Base-by-base conservation (phyloP, 2,888 invertebrate species). In the Acanthosoma haemorrhoidale region DNA sequence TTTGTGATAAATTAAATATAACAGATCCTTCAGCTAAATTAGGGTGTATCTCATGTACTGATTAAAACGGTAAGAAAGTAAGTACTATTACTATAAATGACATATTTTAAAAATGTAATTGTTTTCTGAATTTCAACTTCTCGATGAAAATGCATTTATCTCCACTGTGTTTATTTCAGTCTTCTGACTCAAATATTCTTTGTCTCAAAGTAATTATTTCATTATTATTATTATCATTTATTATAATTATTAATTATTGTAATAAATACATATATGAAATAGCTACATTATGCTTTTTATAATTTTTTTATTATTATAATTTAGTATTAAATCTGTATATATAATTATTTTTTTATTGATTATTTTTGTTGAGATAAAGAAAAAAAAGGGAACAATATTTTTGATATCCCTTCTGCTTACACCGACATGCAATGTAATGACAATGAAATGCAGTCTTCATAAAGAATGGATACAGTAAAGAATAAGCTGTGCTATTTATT, bases 341-440 rank as follows among this genome's bases (percentile, higher is more conserved):
- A 68, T 31, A 68, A 32, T 59, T 29, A 36, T 68, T 36, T 68
- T 68, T 68, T 68, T 68, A 43, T 67, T 32, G 21, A 32, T n/a
- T 21, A 32, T 15, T 57, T 57, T 51, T 57, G 18, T 36, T 68
- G 18, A 57, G 25, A 51, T 15, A 34, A 21, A n/a, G 16, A 57
- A 38, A n/a, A 58, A 59, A 68, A 68, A 68, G 68, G 68, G 68
- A 68, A 36, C 68, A 68, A 68, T 31, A 68, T 57, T 29, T 68
- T 38, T 18, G 32, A 58, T 8, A 25, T 38, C 38, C 43, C 36
- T 68, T 68, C 32, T 68, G 59, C 59, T 38, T n/a, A n/a, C n/a
- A 58, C 32, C 59, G 58, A 34, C 31, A 59, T n/a, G 25, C 16
- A n/a, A 29, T 58, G 18, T 59, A 21, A 32, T 34, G n/a, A 58